These are phyloP conservation scores for Addax nasomaculatus DNA, from an alignment of 2,113 vertebrate species.

Conservation along the genomic window DNA sequence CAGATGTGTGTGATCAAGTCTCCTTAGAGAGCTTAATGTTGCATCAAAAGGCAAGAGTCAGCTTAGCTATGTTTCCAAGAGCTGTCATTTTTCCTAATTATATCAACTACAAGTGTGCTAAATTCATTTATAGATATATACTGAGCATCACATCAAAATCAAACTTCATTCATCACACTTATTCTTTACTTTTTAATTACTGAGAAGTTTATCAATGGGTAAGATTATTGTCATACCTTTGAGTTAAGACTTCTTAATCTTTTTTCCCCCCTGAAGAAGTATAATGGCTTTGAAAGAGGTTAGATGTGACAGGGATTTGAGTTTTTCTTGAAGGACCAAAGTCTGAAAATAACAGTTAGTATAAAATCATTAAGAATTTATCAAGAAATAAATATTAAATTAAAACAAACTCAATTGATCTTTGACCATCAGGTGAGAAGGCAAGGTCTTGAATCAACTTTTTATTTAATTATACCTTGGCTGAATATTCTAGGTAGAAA, in stretches of 20 bases:
- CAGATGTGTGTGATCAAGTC: neutral
- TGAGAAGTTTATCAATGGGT: neutral
- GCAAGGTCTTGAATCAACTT: neutral
- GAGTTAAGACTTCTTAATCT: neutral
- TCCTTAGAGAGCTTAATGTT: constrained; percentile 3
- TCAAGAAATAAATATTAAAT: neutral
- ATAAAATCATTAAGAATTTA: neutral
- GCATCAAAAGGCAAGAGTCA: neutral
- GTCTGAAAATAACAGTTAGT: neutral
- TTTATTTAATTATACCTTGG: neutral
- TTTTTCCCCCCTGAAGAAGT: neutral
- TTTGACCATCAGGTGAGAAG: neutral
- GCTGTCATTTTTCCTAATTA: neutral
- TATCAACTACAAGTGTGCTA: neutral
- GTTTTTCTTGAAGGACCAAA: neutral
- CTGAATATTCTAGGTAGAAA: neutral
- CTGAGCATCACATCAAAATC: neutral
- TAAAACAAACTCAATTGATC: neutral
- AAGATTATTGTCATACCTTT: neutral
- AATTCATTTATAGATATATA: neutral
- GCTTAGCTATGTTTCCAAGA: neutral
- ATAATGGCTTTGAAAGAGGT: neutral
- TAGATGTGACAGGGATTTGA: neutral
- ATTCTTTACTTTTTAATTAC: neutral
- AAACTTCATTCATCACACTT: neutral